Percentiles rank a stretch among this genome's conserved stretches.
Conservation (phyloP, 1,140 invertebrate species). For the Hormaphis cornu region DNA sequence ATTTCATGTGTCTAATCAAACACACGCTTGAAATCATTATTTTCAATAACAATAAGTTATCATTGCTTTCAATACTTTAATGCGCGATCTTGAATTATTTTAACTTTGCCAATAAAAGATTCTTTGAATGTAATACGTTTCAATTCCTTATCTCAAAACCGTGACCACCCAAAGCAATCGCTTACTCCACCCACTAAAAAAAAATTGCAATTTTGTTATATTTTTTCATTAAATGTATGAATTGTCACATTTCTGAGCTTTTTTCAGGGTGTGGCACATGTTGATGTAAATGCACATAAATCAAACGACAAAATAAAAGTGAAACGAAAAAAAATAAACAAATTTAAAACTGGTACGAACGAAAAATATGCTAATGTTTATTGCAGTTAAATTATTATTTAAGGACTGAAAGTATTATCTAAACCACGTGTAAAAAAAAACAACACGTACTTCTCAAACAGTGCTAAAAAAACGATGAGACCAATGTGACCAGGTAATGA, state of each 20-base stretch:
- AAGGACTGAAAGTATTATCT: neutral
- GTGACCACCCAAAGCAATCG: no score
- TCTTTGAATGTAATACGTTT: neutral
- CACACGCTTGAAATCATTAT: no score
- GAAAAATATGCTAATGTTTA: neutral
- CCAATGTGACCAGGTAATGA: no score
- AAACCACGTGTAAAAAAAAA: neutral
- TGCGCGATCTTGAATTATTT: no score
- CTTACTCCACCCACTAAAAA: neutral
- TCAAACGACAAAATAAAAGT: neutral
- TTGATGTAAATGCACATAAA: neutral
- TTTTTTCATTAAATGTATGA: conserved; percentile 7
- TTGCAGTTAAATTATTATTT: neutral
- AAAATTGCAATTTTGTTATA: neutral
- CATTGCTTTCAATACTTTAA: no score
- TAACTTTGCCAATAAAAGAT: neutral
- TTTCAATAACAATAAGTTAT: no score
- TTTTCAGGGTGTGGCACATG: conserved; percentile 10
- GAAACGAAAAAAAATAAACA: neutral
- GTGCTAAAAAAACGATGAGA: no score
- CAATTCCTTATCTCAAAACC: no score
- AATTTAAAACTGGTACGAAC: no score
- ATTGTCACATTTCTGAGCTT: conserved; percentile 14
- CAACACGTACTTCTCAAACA: no score
- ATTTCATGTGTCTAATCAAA: no score